Evolutionary conservation across 2,797 vertebrate species (phyloP).

Genomic region (Calcarius lapponicus): DNA sequence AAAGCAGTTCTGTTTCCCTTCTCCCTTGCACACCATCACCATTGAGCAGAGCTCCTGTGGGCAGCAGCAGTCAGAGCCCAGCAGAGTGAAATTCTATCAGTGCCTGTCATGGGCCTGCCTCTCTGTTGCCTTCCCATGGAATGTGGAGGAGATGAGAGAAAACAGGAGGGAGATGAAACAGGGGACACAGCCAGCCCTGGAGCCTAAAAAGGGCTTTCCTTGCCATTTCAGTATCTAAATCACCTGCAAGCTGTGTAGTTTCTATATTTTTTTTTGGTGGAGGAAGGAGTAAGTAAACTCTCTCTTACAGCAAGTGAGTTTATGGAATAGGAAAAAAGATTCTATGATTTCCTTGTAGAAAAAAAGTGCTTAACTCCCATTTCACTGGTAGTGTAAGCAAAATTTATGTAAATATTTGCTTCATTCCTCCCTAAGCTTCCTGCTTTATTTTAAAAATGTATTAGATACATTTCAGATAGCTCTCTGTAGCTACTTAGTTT

Average conservation of each 20-base stretch:
- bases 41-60: constrained; percentile 2
- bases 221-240: constrained; percentile 11
- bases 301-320: not conserved
- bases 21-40: not conserved
- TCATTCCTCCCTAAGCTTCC: not conserved
- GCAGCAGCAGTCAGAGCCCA: not conserved
- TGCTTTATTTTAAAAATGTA: not conserved
- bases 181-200: constrained; percentile 41
- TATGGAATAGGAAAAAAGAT: not conserved
- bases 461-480: not conserved
- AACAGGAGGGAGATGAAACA: constrained; percentile 73
- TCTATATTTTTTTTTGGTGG: not conserved
- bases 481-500: not conserved
- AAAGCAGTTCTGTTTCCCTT: not conserved
- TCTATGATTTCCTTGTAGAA: not conserved
- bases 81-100: constrained; percentile 5
- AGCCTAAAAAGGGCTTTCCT: not conserved
- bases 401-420: not conserved
- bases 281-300: not conserved
- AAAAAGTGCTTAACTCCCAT: not conserved
- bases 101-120: constrained; percentile 66
- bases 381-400: not conserved
- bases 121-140: constrained; percentile 71
- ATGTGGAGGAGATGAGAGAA: constrained; percentile 86
- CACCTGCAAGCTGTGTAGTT: constrained; percentile 16